These are phyloP conservation scores for Acrobasis consociella DNA, from an alignment of 2,888 invertebrate species.

Conservation along the genomic window DNA sequence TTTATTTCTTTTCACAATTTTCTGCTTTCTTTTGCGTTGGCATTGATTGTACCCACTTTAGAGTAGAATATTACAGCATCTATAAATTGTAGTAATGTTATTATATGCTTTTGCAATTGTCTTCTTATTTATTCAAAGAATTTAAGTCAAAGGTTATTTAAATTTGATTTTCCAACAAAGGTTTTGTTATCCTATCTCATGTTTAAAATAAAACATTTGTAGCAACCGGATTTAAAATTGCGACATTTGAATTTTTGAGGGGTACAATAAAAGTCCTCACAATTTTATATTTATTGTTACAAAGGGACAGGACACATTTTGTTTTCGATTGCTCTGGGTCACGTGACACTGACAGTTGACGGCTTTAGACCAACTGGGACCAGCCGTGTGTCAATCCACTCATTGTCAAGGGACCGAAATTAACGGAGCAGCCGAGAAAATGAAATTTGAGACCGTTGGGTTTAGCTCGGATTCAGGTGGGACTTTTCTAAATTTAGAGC, in stretches of 20 bases:
- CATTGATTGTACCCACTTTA: slow-evolving; percentile 3
- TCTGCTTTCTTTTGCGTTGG: neutral
- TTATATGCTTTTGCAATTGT: neutral
- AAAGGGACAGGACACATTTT: slow-evolving; percentile 20
- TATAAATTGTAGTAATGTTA: neutral
- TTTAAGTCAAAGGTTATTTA: no score
- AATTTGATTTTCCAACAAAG: no score
- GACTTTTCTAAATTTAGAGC: neutral
- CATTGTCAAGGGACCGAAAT: slow-evolving; percentile 35
- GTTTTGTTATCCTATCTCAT: no score
- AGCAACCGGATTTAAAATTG: neutral
- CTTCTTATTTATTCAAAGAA: no score
- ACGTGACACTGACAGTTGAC: slow-evolving; percentile 53
- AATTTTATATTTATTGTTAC: slow-evolving; percentile 21
- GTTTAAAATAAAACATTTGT: neutral
- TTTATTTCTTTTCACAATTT: slow-evolving; percentile 12
- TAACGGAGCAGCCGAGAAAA: slow-evolving; percentile 30
- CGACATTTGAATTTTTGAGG: neutral
- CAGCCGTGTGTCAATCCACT: slow-evolving; percentile 52
- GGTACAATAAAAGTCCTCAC: slow-evolving; percentile 4
- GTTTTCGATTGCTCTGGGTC: slow-evolving; percentile 35
- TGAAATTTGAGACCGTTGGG: slow-evolving; percentile 19
- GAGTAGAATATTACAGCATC: neutral
- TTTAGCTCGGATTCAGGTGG: slow-evolving; percentile 2
- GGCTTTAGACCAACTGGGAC: slow-evolving; percentile 44